A percentile compares a stretch with the other conserved stretches of the same genome.
Conservation (phyloP, 2,888 invertebrate species). For the Chrysina gloriosa region DNA sequence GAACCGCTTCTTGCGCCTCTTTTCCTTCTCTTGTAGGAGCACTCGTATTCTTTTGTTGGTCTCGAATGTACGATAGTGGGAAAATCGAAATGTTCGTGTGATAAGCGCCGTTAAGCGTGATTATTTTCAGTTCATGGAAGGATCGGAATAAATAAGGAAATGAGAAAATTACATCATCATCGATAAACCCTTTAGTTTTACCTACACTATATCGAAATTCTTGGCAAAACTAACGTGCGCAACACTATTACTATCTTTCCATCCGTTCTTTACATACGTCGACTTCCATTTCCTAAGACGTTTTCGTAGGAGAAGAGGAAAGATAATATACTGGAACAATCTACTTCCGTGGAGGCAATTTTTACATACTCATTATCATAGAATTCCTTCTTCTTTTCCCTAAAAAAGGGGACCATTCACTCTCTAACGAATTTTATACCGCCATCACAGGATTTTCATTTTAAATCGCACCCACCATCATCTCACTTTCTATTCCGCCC, state of each 20-base stretch:
- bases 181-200: too few species aligned
- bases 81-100: too few species aligned
- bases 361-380: conserved; percentile 33
- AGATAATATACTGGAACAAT: not conserved
- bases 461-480: not conserved
- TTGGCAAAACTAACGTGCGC: too few species aligned
- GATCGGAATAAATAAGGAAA: too few species aligned
- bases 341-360: conserved; percentile 12
- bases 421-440: conserved; percentile 29
- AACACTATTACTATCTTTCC: too few species aligned
- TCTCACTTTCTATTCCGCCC: conserved; percentile 12
- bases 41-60: too few species aligned
- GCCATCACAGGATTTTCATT: conserved; percentile 18
- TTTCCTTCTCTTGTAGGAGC: not conserved
- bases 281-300: not conserved
- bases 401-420: conserved; percentile 9
- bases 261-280: too few species aligned
- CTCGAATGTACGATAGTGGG: too few species aligned
- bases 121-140: too few species aligned
- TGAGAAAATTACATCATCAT: too few species aligned
- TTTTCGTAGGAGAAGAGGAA: not conserved
- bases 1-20: conserved; percentile 12
- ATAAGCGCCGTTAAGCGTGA: too few species aligned
- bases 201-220: too few species aligned
- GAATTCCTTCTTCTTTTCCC: not conserved